Evolutionary conservation across 2,888 invertebrate species (phyloP), one percentile per base, ranked within the genome.

Genomic region (Melieria crassipennis): DNA sequence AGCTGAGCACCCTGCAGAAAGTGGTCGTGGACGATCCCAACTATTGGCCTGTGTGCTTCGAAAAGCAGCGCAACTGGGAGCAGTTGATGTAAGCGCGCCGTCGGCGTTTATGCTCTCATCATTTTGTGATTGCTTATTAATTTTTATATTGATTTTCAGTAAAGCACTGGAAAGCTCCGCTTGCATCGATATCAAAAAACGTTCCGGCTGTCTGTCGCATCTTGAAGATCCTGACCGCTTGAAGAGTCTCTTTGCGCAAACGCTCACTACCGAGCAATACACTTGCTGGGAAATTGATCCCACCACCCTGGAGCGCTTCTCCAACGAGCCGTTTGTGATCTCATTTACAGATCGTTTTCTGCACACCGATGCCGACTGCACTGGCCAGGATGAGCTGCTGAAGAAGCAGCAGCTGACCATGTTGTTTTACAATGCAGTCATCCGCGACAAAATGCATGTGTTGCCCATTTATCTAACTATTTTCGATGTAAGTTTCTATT

Each of bases 21-120:
- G 93, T 97, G 9, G 89, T 90, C 77, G 89, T 97, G 6, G 90
- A 92, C 76, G 97, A 97, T 85, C 91, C 93, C 4, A 88, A 96
- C 62, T 98, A 97, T 86, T 97, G 97, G 97, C 93, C 94, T 2
- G 92, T 97, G 61, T 89, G 90, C 10, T 97, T 97, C 88, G 92
- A 93, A 78, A 89, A 91, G 70, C 91, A 91, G 60, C 90, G 92
- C 72, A 96, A 97, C 85, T 97, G 96, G 95, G 91, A 93, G 69
- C 91, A 92, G 75, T 87, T 97, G 71, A 89, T 91, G 92, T 93
- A 87, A 89, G 90, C 87, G 52, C 65, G 67, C 68, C 61, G 13
- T 48, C 45, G 43, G 16, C 72, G 11, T n/a, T 42, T 65, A 9
- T 45, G 7, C 50, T 63, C 10, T 11, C 11, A 55, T 7, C 10